Evolutionary conservation across 2,113 vertebrate genomes (phyloP).

Genomic region (Oryzias javanicus): DNA sequence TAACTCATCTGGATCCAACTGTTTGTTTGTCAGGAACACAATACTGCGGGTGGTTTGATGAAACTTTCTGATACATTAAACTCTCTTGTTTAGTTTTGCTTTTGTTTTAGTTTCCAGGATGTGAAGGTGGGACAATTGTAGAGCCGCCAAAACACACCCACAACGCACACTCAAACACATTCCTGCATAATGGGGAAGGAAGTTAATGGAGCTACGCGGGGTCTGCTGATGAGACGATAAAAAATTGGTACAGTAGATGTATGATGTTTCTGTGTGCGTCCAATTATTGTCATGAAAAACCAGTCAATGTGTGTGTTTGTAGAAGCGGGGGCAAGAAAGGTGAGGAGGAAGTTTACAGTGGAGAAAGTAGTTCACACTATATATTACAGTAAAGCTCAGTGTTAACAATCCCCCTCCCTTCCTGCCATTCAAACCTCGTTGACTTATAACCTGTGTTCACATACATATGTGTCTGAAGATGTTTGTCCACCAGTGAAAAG

Average conservation of each 20-base stretch:
- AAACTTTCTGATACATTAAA: background rate
- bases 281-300: too few species aligned
- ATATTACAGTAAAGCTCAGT: constrained; percentile 51
- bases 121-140: constrained; percentile 34
- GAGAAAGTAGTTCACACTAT: constrained; percentile 57
- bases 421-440: constrained; percentile 62
- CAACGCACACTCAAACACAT: constrained; percentile 16
- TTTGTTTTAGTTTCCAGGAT: constrained; percentile 54
- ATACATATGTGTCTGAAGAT: constrained; percentile 7
- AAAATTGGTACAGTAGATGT: constrained; percentile 33
- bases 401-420: constrained; percentile 63
- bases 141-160: constrained; percentile 8
- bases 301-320: background rate
- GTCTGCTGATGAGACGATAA: constrained; percentile 58
- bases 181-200: constrained; percentile 40
- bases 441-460: constrained; percentile 43
- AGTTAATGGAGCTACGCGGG: constrained; percentile 39
- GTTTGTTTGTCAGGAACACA: too few species aligned
- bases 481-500: background rate
- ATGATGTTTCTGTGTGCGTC: background rate
- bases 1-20: background rate
- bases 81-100: background rate
- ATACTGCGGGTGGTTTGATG: background rate
- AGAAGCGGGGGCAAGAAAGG: background rate
- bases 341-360: constrained; percentile 28